Base-by-base conservation (phyloP, 2,888 invertebrate genomes). In the Rotaria socialis region DNA sequence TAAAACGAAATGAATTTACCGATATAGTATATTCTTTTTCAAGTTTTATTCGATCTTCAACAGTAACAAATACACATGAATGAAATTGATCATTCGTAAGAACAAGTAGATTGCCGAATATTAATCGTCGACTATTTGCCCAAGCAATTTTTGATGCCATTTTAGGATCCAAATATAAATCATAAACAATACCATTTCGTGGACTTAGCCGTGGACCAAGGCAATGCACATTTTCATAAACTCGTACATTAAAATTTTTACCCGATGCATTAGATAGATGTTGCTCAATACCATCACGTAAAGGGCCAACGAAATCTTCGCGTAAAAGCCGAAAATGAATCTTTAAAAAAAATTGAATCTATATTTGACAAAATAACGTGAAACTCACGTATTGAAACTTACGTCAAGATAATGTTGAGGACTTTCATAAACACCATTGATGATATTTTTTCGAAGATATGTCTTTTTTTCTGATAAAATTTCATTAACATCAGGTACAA, bases 251-350 rank as follows among this genome's bases (percentile, higher is more conserved):
- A 11, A 47, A 47, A 47, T 85, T 58, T 24, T 84, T 85, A 3
- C 84, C 52, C n/a, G 86, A 85, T n/a, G 87, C 47, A 14, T 86
- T 88, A 55, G 87, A 85, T 88, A 92, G 89, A 89, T 93, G 93
- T 89, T 92, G 92, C 88, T 90, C 90, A 90, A 94, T 93, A 87
- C 94, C 94, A 89, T 94, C 93, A 74, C 94, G 91, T 52, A 96
- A 90, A 0, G 95, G 95, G 27, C 93, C 92, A 58, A 95, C 93
- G 89, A 94, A 95, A 91, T 96, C 96, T 91, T 96, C 95, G 52
- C 95, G 92, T 84, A 96, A 90, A 55, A 95, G 92, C 50, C 94
- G 93, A 89, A 95, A 95, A 89, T 95, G 95, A 6, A 89, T 67
- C 67, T 67, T 3, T 6, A 55, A 55, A 22, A 55, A 22, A 22